These are phyloP conservation scores for Phalacrocorax aristotelis DNA, from an alignment of 2,113 vertebrate genomes.

Conservation along the genomic window DNA sequence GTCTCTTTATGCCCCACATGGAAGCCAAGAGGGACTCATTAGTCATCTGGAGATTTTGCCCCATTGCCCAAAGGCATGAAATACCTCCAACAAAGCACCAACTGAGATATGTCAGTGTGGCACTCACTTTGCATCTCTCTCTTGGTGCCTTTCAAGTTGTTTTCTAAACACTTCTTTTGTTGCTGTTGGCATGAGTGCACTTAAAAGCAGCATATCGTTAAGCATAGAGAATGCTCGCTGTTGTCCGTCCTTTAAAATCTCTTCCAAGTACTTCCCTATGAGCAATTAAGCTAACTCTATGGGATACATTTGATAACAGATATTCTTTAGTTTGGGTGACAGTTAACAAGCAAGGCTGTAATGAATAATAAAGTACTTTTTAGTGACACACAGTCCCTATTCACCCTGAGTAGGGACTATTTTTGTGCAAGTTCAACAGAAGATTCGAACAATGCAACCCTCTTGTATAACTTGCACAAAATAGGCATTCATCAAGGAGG, in stretches of 20 bases:
- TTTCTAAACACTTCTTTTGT: conserved; percentile 75
- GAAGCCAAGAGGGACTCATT: conserved; percentile 52
- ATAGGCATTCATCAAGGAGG: conserved; percentile 74
- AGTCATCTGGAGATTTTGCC: conserved; percentile 57
- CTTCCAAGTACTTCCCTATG: conserved; percentile 63
- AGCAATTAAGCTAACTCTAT: conserved; percentile 68
- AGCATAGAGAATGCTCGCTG: conserved; percentile 68
- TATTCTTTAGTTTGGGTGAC: conserved; percentile 65
- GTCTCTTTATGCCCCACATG: neutral
- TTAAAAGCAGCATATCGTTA: conserved; percentile 72
- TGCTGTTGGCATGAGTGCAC: conserved; percentile 66
- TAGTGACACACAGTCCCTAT: conserved; percentile 67
- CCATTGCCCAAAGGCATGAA: conserved; percentile 50
- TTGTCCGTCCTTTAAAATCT: conserved; percentile 71
- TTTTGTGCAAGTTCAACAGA: conserved; percentile 75
- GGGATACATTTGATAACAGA: conserved; percentile 72
- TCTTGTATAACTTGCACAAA: conserved; percentile 76
- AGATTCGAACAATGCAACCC: conserved; percentile 68
- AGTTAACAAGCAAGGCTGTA: conserved; percentile 66
- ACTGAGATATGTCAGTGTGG: conserved; percentile 51
- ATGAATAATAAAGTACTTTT: conserved; percentile 74
- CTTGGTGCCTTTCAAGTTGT: conserved; percentile 68
- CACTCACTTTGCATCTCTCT: conserved; percentile 37
- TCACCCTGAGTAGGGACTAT: conserved; percentile 69
- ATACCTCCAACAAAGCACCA: conserved; percentile 59